Base-by-base conservation (phyloP, 1,140 invertebrate species). In the Luehdorfia chinensis region DNA sequence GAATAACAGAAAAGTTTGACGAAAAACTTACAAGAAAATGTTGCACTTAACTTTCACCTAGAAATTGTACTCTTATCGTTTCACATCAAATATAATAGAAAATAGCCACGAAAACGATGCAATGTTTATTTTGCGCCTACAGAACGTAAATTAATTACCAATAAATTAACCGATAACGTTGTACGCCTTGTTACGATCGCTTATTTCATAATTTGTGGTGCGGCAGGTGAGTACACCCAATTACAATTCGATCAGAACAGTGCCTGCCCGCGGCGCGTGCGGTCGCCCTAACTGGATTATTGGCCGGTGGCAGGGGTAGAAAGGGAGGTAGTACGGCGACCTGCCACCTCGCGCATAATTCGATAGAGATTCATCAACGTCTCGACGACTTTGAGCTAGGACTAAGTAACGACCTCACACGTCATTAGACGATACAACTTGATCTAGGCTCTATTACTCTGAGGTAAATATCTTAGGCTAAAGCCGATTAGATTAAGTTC, bases 221-320 rank as follows among this genome's bases (percentile, higher is more conserved):
- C 47, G 66, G 55, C 68, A 79, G 75, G 73, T 79, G 68, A 77
- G 62, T 60, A 66, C 65, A 67, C 66, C 64, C 75, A 84, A 80
- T 80, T 84, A 79, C 48, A 56, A 71, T 73, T 80, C 74, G 76
- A 79, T 84, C 76, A 74, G 62, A 53, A 43, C 53, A 44, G 37
- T 49, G 67, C 63, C 58, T 61, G 58, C 48, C 62, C 63, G 50
- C 51, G 65, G 66, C 67, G 71, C 55, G 68, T 74, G 74, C 66
- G 61, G 71, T 68, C 55, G 65, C 50, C 55, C 56, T 77, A 80
- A 80, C 64, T 52, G 66, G 72, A 80, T 80, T 80, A 80, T 50
- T 65, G 49, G 65, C 50, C 59, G 33, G 49, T 53, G 45, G 39
- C 50, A 47, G 27, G 30, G 47, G 43, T 8, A 36, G 13, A n/a